phyloP scores from a whole-genome alignment of 2,797 vertebrate species.

The Labeo calbasu region DNA sequence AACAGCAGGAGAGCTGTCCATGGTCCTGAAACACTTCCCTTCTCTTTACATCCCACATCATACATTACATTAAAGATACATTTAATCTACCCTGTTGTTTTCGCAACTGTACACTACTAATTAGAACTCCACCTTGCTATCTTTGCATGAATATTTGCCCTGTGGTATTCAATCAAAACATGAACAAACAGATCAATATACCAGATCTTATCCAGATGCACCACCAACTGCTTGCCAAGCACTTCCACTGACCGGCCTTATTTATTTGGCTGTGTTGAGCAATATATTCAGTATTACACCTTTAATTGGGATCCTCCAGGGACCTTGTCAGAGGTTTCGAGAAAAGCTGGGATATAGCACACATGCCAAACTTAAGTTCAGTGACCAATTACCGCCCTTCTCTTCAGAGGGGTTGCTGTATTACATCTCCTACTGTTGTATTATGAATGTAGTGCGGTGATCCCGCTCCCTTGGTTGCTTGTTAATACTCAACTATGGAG shows the following conservation, averaged over 20 bases:
- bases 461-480: conserved; percentile 57
- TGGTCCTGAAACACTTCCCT: conserved; percentile 17
- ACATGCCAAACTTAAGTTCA: conserved; percentile 70
- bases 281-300: conserved; percentile 70
- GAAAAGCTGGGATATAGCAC: conserved; percentile 70
- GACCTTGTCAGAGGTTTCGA: conserved; percentile 70
- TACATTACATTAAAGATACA: not conserved
- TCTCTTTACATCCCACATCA: not conserved
- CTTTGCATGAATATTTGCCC: conserved; percentile 10
- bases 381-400: conserved; percentile 76
- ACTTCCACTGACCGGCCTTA: conserved; percentile 58
- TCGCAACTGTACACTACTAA: not conserved
- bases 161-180: not conserved
- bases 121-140: not conserved
- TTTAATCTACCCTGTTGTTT: not conserved
- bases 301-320: conserved; percentile 79
- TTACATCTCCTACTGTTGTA: conserved; percentile 72
- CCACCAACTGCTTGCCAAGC: conserved; percentile 65
- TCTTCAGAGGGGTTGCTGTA: conserved; percentile 66
- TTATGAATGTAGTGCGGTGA: conserved; percentile 70
- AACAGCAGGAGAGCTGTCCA: conserved; percentile 5
- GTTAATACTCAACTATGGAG: conserved; percentile 65
- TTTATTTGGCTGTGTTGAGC: conserved; percentile 66
- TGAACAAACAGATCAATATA: conserved; percentile 13
- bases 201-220: conserved; percentile 48